A percentile compares a stretch with the other conserved stretches of the same genome.
Evolutionary conservation across 2,797 vertebrate genomes (phyloP).

Genomic region (Serranus cabrilla): DNA sequence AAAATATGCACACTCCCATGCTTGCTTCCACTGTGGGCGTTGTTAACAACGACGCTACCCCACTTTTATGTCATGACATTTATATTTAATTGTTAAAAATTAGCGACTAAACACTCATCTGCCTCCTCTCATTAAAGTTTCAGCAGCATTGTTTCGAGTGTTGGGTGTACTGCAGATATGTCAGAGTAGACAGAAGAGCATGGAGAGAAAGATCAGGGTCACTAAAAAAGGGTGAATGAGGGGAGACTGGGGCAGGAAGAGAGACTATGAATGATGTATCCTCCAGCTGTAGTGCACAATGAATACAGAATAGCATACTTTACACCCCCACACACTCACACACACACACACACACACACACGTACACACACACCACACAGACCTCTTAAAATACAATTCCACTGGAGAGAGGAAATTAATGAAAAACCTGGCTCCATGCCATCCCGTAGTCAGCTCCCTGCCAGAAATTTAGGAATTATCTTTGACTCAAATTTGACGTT

Average conservation of each 20-base stretch:
- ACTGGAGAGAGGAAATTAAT: neutral
- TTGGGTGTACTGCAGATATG: slow-evolving; percentile 27
- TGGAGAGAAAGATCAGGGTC: slow-evolving; percentile 3
- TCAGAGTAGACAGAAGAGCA: neutral
- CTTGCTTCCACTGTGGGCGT: neutral
- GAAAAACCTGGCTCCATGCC: neutral
- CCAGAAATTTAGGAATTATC: neutral
- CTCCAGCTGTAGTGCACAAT: slow-evolving; percentile 1
- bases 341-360: slow-evolving; percentile 15
- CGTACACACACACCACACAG: neutral
- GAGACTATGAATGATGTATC: slow-evolving; percentile 31
- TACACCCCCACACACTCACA: neutral
- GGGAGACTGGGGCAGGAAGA: neutral
- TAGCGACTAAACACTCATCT: slow-evolving; percentile 39
- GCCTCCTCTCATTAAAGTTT: slow-evolving; percentile 67
- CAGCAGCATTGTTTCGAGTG: slow-evolving; percentile 16
- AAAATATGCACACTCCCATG: slow-evolving; percentile 5
- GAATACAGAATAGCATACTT: slow-evolving; percentile 10
- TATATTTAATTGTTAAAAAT: slow-evolving; percentile 61
- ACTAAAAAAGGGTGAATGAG: neutral
- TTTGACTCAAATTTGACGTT: slow-evolving; percentile 3
- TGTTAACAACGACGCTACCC: slow-evolving; percentile 10
- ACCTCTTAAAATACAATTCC: neutral
- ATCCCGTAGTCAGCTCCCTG: neutral
- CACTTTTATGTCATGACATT: slow-evolving; percentile 40